These are phyloP conservation scores for Callocephalon fimbriatum DNA, from an alignment of 2,113 vertebrate species.

Conservation along the genomic window DNA sequence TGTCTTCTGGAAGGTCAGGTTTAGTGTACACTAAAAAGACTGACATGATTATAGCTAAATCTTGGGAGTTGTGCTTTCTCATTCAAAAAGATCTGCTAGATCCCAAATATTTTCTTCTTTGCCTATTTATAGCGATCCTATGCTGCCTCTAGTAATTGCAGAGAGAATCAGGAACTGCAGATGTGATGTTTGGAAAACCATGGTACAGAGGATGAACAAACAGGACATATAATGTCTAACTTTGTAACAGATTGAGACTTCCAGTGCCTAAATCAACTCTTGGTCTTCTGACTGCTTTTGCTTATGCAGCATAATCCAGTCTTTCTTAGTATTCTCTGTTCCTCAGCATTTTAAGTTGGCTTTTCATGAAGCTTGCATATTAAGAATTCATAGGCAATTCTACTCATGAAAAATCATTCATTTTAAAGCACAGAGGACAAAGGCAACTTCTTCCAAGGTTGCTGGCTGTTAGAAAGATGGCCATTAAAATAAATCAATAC, in stretches of 20 bases:
- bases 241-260: background rate
- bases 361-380: background rate
- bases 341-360: background rate
- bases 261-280: background rate
- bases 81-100: background rate
- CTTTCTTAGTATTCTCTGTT: background rate
- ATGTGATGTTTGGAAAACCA: background rate
- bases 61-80: background rate
- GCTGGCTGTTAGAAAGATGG: background rate
- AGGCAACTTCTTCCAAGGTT: background rate
- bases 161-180: background rate
- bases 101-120: background rate
- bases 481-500: background rate
- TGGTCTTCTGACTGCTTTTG: background rate
- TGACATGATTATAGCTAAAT: background rate
- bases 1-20: background rate
- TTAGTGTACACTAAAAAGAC: background rate
- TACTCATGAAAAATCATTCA: background rate
- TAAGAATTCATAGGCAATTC: conserved; percentile 10
- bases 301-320: background rate
- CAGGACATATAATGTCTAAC: background rate
- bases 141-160: background rate
- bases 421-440: background rate
- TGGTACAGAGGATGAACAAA: background rate
- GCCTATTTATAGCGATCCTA: background rate